These are phyloP conservation scores for Trachelus stipa DNA, from an alignment of 2,888 invertebrate species.

Conservation along the genomic window DNA sequence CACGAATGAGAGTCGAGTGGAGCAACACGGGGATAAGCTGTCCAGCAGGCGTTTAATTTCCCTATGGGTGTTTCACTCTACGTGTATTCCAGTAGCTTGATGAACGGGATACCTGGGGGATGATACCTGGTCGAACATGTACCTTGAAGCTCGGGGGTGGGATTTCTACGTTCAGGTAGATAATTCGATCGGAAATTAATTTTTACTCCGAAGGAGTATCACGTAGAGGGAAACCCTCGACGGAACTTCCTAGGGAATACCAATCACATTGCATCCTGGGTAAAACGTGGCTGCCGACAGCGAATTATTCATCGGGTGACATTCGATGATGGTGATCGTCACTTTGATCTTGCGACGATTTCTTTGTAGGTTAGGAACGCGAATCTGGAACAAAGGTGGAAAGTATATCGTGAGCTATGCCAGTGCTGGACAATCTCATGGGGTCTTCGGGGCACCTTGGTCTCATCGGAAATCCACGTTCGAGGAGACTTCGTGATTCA, in stretches of 20 bases:
- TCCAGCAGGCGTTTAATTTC: neutral
- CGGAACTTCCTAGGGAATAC: neutral
- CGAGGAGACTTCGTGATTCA: conserved; percentile 28
- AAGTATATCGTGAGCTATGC: neutral
- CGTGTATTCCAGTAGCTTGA: neutral
- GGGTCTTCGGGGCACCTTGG: neutral
- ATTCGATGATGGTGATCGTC: conserved; percentile 4
- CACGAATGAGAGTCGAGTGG: conserved; percentile 16
- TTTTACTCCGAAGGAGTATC: neutral
- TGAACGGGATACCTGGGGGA: neutral
- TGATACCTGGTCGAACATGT: neutral
- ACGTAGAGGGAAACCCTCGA: neutral
- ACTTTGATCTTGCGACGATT: conserved; percentile 51
- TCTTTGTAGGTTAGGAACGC: conserved; percentile 39
- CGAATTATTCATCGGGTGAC: neutral
- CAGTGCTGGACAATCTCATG: neutral
- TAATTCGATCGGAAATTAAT: neutral
- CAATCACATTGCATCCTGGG: neutral
- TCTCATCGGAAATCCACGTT: neutral
- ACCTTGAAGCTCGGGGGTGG: neutral
- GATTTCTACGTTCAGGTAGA: neutral
- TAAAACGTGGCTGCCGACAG: neutral
- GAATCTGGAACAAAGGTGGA: conserved; percentile 45
- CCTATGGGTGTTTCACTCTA: neutral
- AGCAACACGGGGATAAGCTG: neutral